These are phyloP conservation scores for Donacobius atricapilla DNA, from an alignment of 2,113 vertebrate genomes.

Conservation along the genomic window DNA sequence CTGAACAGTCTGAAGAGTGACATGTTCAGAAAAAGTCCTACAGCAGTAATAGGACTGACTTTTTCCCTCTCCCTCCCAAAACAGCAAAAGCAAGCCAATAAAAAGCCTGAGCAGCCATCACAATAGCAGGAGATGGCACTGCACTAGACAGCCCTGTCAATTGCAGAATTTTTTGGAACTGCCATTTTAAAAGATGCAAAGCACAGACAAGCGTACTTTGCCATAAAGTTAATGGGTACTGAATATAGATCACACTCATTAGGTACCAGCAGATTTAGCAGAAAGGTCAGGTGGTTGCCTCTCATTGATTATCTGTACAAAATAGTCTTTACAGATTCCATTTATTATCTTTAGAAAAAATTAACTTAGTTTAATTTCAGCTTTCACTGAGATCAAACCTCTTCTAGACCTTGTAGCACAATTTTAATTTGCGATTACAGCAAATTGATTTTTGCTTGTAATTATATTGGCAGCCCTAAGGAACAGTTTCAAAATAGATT, in stretches of 20 bases:
- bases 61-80: neutral
- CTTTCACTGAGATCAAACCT: neutral
- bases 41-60: neutral
- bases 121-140: fast-evolving
- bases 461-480: neutral
- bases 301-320: neutral
- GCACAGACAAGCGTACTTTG: neutral
- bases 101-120: neutral
- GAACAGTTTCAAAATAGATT: neutral
- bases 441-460: neutral
- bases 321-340: neutral
- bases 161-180: neutral
- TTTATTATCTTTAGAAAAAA: neutral
- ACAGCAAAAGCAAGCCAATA: neutral
- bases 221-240: neutral
- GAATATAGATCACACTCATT: neutral
- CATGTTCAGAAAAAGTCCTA: neutral
- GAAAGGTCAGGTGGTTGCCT: neutral
- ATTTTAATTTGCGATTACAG: neutral
- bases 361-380: neutral
- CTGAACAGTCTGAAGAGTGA: neutral
- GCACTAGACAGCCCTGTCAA: neutral
- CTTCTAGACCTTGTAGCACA: neutral
- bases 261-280: neutral
- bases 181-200: neutral